Evolutionary conservation across 2,113 vertebrate genomes (phyloP).

Genomic region (Drymodes brunneopygia): DNA sequence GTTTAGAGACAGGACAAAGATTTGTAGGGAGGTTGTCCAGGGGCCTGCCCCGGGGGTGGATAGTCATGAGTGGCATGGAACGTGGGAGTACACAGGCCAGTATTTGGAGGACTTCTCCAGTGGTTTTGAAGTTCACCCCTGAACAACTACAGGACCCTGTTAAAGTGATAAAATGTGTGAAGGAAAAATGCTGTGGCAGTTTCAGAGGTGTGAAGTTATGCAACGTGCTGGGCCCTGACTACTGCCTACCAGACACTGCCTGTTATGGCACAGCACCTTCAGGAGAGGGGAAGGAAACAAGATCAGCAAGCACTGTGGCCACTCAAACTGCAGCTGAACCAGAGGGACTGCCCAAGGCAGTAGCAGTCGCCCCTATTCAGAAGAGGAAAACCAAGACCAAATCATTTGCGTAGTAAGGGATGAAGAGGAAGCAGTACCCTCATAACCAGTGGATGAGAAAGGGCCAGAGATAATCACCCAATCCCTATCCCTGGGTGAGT

Average conservation of each 20-base stretch:
- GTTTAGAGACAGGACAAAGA: too few species aligned
- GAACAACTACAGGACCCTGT: not conserved
- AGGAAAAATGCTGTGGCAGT: not conserved
- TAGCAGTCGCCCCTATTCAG: not conserved
- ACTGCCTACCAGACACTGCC: not conserved
- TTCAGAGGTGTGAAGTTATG: not conserved
- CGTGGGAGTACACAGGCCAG: too few species aligned
- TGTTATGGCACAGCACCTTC: not conserved
- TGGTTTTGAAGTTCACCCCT: not conserved
- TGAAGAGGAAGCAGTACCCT: not conserved
- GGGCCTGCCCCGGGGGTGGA: not conserved
- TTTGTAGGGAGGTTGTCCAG: too few species aligned
- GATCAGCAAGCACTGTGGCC: not conserved
- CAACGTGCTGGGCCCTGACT: not conserved
- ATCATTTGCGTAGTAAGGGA: not conserved
- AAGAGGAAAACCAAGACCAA: not conserved
- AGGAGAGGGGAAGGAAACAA: not conserved
- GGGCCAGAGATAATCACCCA: not conserved
- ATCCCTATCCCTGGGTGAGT: not conserved
- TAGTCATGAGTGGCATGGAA: not conserved
- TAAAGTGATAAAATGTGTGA: not conserved
- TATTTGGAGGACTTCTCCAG: not conserved
- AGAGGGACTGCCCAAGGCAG: not conserved
- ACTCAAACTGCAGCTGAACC: not conserved
- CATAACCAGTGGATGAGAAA: not conserved